Base-by-base conservation (phyloP, 2,797 vertebrate genomes). In the Poeciliopsis paucimaculata region DNA sequence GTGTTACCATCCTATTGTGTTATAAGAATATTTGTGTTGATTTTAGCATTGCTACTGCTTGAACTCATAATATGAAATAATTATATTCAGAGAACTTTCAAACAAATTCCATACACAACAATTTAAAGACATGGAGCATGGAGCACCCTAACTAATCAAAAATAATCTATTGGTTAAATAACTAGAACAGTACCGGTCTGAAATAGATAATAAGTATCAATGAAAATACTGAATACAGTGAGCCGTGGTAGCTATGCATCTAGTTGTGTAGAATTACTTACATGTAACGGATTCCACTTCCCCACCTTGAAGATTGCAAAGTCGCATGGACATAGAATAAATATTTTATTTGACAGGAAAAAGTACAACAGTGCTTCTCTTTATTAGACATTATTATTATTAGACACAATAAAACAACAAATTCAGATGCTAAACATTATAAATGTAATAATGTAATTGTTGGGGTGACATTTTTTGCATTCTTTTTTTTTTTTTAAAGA, bases 211-310 rank as follows among this genome's bases (percentile, higher is more conserved):
- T 28, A 81, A 12, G 5, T 68, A 23, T 78, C 78, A 79, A 39
- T 57, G 8, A n/a, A 55, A 12, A 26, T 62, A 28, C 1, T 46
- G 64, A 76, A 78, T 53, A 62, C 43, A 72, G 1, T 55, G 23
- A 11, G 72, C 0, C 12, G 46, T 16, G 43, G n/a, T 11, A 36
- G 79, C 9, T 41, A 1, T 43, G n/a, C 36, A 77, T 57, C 47
- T 82, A 64, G 72, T 16, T 6, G 5, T 77, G 78, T 7, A 43
- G 84, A 89, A 78, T 79, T 88, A 98, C 98, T 99, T 96, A 99
- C 98, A 91, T 98, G 97, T 96, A 99, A 97, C 81, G 98, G 97
- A 95, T 98, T 99, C 98, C 98, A 99, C 92, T 99, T 99, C 83
- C 98, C 98, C 93, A 96, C 96, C 98, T 99, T 96, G 93, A 87